Evolutionary conservation across 2,888 invertebrate genomes (phyloP).

Genomic region (Nudaria mundana): DNA sequence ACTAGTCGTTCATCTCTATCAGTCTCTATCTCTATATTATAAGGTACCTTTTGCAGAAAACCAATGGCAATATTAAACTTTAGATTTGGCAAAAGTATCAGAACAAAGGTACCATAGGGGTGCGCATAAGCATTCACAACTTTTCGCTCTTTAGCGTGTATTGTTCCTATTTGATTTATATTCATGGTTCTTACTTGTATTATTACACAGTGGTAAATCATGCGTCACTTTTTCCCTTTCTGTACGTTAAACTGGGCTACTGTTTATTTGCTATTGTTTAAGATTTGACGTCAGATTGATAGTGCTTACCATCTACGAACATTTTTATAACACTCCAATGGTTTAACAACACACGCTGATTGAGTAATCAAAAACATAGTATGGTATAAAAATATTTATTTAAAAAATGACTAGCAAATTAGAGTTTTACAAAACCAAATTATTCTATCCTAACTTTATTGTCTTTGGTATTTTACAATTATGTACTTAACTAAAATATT

Average conservation of each 20-base stretch:
- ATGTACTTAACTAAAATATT: conserved; percentile 18
- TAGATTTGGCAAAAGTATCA: conserved; percentile 44
- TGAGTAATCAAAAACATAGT: neutral
- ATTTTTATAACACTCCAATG: neutral
- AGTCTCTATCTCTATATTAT: conserved; percentile 15
- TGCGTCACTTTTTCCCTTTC: conserved; percentile 56
- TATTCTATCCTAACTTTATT: conserved; percentile 42
- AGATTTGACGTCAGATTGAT: conserved; percentile 21
- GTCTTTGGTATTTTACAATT: conserved; percentile 45
- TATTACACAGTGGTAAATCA: conserved; percentile 71
- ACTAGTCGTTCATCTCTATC: conserved; percentile 5
- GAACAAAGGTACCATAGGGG: conserved; percentile 66
- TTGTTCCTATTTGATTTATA: conserved; percentile 81
- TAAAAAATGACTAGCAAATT: conserved; percentile 63
- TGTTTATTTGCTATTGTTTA: conserved; percentile 31
- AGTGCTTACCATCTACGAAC: neutral
- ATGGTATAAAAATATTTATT: conserved; percentile 28
- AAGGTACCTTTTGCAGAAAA: conserved; percentile 26
- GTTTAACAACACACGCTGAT: neutral
- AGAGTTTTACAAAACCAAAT: conserved; percentile 51
- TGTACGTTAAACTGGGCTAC: conserved; percentile 33
- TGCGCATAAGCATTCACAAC: conserved; percentile 73
- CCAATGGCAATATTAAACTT: conserved; percentile 10
- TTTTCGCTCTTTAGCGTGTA: conserved; percentile 76
- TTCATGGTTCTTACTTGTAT: conserved; percentile 74